Base-by-base conservation (phyloP, 2,888 invertebrate species). In the Nycteola revayana region DNA sequence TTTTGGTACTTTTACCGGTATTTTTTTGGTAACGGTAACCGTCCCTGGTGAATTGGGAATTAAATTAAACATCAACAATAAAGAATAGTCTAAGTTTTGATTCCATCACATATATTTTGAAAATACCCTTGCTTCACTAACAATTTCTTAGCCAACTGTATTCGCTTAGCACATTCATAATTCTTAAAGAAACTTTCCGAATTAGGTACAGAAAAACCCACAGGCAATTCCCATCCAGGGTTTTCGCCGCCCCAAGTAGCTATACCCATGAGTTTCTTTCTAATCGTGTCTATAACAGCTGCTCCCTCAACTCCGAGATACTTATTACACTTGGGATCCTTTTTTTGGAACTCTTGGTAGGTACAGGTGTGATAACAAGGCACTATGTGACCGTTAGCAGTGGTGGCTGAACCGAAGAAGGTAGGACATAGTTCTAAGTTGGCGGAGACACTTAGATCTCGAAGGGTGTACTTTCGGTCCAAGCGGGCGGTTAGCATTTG, bases 281-380 rank as follows among this genome's bases (percentile, higher is more conserved):
- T 59, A 6, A 36, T 47, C 0, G 18, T 29, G 20, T 78, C 61
- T 2, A 69, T 9, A 1, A 84, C 28, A 0, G 75, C 79, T 0
- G 64, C 75, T 0, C 83, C 83, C 32, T 75, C 72, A 0, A 71
- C 75, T 0, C 76, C 81, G 9, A 66, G 75, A 27, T 74, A 77
- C 0, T 40, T 49, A 0, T 18, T 5, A 26, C 81, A 81, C 3
- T 34, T 40, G 0, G 17, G 3, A 0, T 39, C 28, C 0, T 44
- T 34, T 0, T 21, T 26, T 0, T 36, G 2, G 9, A 61, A 64
- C 6, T 73, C 50, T 6, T 36, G 1, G 0, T 53, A 10, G 1
- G 46, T 48, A 36, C 83, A 84, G 0, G 75, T 61, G 25, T 76
- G 68, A 41, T 79, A 83, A 34, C 83, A 84, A 0, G 82, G 83